phyloP scores from a whole-genome alignment of 1,140 invertebrate species.

The Parapsyche elsis region DNA sequence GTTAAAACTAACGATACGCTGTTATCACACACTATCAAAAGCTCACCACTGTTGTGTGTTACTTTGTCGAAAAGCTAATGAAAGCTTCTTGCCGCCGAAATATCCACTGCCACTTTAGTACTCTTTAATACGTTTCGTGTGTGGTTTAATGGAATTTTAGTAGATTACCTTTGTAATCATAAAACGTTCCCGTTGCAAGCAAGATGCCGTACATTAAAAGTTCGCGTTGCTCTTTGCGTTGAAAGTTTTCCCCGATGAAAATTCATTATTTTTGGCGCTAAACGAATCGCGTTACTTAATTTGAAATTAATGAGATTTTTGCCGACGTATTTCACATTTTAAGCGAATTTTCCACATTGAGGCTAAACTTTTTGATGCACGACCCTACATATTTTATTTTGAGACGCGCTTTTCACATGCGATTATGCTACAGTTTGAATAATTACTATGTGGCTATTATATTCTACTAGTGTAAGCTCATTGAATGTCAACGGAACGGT shows the following conservation, averaged over 20 bases:
- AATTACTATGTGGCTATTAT: too few relatives aligned
- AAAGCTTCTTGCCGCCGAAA: background rate
- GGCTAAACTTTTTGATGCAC: too few relatives aligned
- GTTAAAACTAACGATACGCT: too few relatives aligned
- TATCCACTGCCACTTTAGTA: background rate
- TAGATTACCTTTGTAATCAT: conserved; percentile 11
- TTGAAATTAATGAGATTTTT: conserved; percentile 13
- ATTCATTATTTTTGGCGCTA: conserved; percentile 17
- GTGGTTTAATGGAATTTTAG: background rate
- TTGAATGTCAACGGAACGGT: too few relatives aligned
- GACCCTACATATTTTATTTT: too few relatives aligned
- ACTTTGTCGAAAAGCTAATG: background rate
- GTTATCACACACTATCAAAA: too few relatives aligned
- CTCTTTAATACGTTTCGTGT: background rate
- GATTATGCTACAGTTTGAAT: too few relatives aligned
- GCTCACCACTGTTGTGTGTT: too few relatives aligned
- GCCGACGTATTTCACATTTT: background rate
- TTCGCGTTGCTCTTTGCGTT: background rate
- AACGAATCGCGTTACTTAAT: conserved; percentile 12
- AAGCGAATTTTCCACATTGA: too few relatives aligned
- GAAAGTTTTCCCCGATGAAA: conserved; percentile 1
- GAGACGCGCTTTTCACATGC: too few relatives aligned
- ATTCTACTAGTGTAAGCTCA: too few relatives aligned
- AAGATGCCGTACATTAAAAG: background rate
- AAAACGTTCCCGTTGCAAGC: background rate